phyloP scores from a whole-genome alignment of 2,113 vertebrate genomes.

The Hystrix cristata region DNA sequence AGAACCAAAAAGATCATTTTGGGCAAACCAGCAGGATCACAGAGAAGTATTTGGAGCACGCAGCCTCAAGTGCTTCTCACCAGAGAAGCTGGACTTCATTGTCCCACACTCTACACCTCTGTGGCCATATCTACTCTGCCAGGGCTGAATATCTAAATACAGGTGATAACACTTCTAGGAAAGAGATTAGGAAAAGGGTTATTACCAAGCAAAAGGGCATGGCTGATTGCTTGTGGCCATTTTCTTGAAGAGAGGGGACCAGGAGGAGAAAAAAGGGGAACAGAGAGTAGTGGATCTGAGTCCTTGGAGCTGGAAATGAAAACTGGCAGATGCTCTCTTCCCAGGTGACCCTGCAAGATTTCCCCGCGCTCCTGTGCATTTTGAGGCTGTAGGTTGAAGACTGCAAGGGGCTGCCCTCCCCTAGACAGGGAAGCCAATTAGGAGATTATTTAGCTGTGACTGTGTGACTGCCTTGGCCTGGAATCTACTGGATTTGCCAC shows the following conservation, averaged over 20 bases:
- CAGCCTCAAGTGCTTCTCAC: not conserved
- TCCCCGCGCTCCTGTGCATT: no score
- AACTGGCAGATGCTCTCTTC: not conserved
- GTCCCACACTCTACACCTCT: not conserved
- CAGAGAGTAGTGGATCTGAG: not conserved
- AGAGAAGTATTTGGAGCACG: not conserved
- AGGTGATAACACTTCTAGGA: not conserved
- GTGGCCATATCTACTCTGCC: not conserved
- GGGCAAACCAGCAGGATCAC: not conserved
- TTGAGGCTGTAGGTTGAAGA: not conserved
- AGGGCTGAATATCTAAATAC: not conserved
- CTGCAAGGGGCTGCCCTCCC: no score
- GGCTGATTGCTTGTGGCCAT: not conserved
- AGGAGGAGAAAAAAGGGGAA: rapidly evolving
- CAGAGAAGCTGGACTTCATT: not conserved
- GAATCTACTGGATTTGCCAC: not conserved
- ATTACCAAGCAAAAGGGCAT: not conserved
- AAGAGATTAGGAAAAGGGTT: not conserved
- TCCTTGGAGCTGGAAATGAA: not conserved
- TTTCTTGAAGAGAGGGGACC: not conserved
- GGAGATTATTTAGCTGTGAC: not conserved
- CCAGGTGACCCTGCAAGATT: not conserved
- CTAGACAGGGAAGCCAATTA: not conserved
- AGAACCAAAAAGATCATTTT: not conserved
- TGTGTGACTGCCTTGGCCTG: not conserved